These are phyloP conservation scores for Platycheirus albimanus DNA, from an alignment of 2,888 invertebrate genomes.

Conservation along the genomic window DNA sequence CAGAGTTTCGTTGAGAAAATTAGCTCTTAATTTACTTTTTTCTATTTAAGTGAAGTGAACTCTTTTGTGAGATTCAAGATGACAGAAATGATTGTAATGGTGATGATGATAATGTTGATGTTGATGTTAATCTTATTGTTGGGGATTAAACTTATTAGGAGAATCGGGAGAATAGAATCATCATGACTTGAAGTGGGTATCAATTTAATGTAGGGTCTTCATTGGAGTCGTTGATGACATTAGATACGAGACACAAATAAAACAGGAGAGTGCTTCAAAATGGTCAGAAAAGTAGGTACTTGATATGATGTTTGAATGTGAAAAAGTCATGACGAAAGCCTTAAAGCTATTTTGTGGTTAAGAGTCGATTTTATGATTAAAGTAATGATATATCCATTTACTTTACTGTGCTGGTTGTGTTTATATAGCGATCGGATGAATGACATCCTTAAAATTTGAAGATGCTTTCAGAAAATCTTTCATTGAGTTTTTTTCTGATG, in stretches of 20 bases:
- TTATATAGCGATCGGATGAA: background rate
- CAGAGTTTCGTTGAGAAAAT: background rate
- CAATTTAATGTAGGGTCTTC: constrained; percentile 1
- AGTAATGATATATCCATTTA: constrained; percentile 5
- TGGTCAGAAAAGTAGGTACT: constrained; percentile 3
- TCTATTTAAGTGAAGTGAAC: constrained; percentile 6
- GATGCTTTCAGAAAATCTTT: background rate
- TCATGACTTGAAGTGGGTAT: background rate
- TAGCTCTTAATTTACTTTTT: background rate
- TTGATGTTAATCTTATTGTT: constrained; percentile 25
- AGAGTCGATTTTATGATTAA: constrained; percentile 4
- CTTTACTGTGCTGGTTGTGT: background rate
- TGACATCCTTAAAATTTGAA: background rate
- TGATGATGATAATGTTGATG: constrained; percentile 12
- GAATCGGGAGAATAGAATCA: constrained; percentile 13
- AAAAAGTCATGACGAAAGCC: background rate
- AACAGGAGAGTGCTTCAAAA: constrained; percentile 18
- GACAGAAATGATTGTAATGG: background rate
- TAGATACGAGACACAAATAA: background rate
- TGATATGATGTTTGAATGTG: background rate
- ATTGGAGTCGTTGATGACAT: constrained; percentile 26
- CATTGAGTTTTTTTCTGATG: background rate
- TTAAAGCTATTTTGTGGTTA: background rate
- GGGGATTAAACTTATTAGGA: constrained; percentile 10
- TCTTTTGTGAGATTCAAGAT: constrained; percentile 11